phyloP scores from a whole-genome alignment of 2,113 vertebrate species.

The Pteruthius melanotis region DNA sequence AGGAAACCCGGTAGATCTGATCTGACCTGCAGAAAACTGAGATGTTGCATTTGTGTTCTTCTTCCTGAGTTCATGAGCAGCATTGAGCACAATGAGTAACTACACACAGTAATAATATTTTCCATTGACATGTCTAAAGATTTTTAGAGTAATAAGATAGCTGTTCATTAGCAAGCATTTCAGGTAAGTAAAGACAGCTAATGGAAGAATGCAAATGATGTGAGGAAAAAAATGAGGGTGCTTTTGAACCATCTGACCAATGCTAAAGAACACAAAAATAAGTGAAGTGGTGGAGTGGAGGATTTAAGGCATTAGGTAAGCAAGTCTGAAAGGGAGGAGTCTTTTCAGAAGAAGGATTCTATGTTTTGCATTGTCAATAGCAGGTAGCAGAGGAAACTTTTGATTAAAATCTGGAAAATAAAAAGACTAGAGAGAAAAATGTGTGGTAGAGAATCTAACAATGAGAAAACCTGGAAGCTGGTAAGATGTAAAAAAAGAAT shows the following conservation, averaged over 20 bases:
- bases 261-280: neutral
- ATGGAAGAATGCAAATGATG: neutral
- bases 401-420: neutral
- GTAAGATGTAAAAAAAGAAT: neutral
- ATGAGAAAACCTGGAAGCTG: neutral
- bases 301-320: neutral
- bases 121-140: neutral
- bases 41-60: neutral
- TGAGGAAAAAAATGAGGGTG: neutral
- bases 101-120: neutral
- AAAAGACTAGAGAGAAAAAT: neutral
- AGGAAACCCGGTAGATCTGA: neutral
- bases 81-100: neutral
- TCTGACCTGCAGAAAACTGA: neutral
- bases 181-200: neutral
- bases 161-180: neutral
- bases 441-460: neutral
- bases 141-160: neutral
- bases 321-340: neutral
- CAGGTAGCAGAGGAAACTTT: neutral
- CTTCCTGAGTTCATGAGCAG: neutral
- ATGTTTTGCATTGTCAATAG: neutral
- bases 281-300: accelerated
- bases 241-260: neutral
- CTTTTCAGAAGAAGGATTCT: neutral